A percentile compares a stretch with the other conserved stretches of the same genome.
These are phyloP conservation scores for Styela clava DNA, from an alignment of 23 tunicate genomes.

Conservation along the genomic window DNA sequence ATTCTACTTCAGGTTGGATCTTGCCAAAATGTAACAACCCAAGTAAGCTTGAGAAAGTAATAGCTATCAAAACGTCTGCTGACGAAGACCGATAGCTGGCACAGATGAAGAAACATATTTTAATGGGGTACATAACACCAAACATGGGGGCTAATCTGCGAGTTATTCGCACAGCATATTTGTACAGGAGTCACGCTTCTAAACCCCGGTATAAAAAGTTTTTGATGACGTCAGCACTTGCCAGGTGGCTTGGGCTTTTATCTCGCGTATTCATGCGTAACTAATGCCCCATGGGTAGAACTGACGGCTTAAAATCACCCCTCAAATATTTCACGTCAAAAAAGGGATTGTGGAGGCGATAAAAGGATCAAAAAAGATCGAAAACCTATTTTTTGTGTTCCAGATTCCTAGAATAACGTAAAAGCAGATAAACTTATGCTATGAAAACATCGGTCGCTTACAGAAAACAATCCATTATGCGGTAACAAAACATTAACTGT, in stretches of 20 bases:
- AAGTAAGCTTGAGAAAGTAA: too few species aligned
- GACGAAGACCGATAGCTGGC: too few species aligned
- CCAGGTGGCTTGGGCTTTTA: slow-evolving; percentile 12
- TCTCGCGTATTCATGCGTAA: neutral
- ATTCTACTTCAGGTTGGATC: too few species aligned
- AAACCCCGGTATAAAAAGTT: neutral
- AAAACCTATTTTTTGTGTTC: neutral
- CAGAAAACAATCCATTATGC: slow-evolving; percentile 29
- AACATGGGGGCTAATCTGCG: too few species aligned
- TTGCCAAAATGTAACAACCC: too few species aligned
- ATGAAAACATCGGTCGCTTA: slow-evolving; percentile 22
- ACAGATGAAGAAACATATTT: too few species aligned
- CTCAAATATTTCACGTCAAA: neutral
- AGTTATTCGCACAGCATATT: too few species aligned
- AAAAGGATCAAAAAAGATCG: neutral
- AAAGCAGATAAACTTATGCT: slow-evolving; percentile 20
- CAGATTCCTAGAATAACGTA: neutral
- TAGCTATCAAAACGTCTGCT: too few species aligned
- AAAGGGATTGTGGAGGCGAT: neutral
- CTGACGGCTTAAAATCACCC: neutral
- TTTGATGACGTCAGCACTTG: neutral
- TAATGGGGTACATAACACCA: too few species aligned
- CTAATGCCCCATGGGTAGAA: slow-evolving; percentile 17
- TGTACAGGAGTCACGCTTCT: neutral
- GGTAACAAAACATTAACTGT: slow-evolving; percentile 22